Conservation (phyloP, 2,113 vertebrate genomes). For the Sphaerodactylus townsendi region DNA sequence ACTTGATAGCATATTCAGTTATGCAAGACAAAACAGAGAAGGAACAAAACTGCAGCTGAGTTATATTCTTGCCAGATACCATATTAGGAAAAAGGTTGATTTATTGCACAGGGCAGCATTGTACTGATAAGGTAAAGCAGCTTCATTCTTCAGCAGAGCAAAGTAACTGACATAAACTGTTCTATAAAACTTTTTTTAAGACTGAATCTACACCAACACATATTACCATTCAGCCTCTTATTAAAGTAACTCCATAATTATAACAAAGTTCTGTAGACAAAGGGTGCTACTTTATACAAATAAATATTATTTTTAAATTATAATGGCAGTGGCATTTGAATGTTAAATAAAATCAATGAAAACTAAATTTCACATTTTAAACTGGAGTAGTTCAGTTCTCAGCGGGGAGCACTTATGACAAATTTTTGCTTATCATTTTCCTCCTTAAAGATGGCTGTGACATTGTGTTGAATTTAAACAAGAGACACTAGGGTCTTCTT, state of each 20-base stretch:
- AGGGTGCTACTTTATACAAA: conserved; percentile 22
- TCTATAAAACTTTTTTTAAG: conserved; percentile 12
- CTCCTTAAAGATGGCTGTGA: neutral
- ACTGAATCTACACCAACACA: neutral
- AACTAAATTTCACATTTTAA: conserved; percentile 10
- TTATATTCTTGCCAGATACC: neutral
- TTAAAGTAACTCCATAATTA: conserved; percentile 45
- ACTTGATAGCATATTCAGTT: neutral
- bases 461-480: neutral
- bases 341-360: neutral
- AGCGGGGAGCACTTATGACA: neutral
- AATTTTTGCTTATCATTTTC: conserved; percentile 16
- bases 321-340: conserved; percentile 35
- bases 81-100: neutral
- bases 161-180: neutral
- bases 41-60: conserved; percentile 4
- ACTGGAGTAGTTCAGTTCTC: conserved; percentile 23
- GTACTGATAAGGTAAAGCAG: neutral
- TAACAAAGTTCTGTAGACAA: conserved; percentile 21
- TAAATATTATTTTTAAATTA: conserved; percentile 54
- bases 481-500: neutral
- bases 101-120: neutral
- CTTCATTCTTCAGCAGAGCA: neutral
- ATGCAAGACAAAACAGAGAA: neutral
- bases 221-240: conserved; percentile 36